A percentile compares a stretch with the other conserved stretches of the same genome.
Evolutionary conservation across 1,140 invertebrate genomes (phyloP).

Genomic region (Bombus balteatus): DNA sequence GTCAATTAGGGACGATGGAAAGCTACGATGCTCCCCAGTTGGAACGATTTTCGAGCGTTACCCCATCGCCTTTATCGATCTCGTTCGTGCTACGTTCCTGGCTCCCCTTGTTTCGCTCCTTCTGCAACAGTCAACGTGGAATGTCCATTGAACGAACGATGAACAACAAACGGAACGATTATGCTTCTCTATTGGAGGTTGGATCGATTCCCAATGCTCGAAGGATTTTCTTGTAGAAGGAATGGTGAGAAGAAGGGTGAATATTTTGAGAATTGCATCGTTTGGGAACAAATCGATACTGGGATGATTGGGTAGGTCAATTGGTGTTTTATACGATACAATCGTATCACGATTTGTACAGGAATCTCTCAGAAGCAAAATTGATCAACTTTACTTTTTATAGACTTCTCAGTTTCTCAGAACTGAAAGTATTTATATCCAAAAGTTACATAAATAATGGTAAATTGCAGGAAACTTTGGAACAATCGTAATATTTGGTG

Average conservation of each 20-base stretch:
- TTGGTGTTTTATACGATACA: no score
- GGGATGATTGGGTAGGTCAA: no score
- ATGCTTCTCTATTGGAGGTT: not conserved
- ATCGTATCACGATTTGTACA: no score
- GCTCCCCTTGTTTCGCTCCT: slow-evolving; percentile 21
- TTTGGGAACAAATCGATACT: no score
- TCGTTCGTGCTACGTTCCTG: slow-evolving; percentile 1
- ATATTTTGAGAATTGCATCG: not conserved
- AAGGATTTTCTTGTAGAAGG: not conserved
- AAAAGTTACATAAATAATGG: no score
- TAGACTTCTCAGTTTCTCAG: no score
- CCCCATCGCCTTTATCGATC: slow-evolving; percentile 46
- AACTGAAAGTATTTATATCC: no score
- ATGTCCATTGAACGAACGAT: slow-evolving; percentile 18
- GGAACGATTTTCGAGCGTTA: slow-evolving; percentile 67
- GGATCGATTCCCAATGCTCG: not conserved
- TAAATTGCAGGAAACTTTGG: no score
- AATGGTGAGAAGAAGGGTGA: not conserved
- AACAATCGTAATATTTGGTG: no score
- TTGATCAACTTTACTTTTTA: no score
- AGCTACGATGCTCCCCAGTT: slow-evolving; percentile 61
- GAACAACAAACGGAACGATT: not conserved
- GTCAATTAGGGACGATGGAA: slow-evolving; percentile 77
- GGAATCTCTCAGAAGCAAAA: no score
- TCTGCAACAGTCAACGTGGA: slow-evolving; percentile 55